Base-by-base conservation (phyloP, 2,797 vertebrate species). In the Lagodon rhomboides region DNA sequence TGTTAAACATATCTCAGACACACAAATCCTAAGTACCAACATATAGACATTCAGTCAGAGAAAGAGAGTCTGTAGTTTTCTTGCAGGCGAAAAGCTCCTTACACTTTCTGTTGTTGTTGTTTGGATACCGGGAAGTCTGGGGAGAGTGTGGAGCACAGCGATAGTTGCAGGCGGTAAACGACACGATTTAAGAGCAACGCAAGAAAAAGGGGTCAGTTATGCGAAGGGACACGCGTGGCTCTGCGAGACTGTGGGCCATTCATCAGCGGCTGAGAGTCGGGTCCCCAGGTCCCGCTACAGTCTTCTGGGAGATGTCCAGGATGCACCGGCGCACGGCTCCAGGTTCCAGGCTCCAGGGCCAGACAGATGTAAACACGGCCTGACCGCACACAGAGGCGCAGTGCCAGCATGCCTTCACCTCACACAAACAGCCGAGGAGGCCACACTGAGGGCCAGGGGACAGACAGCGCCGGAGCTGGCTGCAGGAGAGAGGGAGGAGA, bases 301-400 rank as follows among this genome's bases (percentile, higher is more conserved):
- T 84, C 76, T 77, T 80, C 84, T 92, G 91, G 88, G 82, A 66
- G 75, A 82, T 73, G 85, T 89, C 87, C 91, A 92, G 84, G 79
- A 82, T 85, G 85, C 83, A 78, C 70, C 71, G 47, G 79, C 79
- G 9, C 82, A 81, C 63, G 60, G 86, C 86, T 91, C 82, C 84
- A 73, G 85, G 89, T 85, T 87, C 88, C 86, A 79, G 86, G 50
- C 78, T 93, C 82, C 89, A 81, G 90, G 90, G 84, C 93, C 94
- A 95, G 94, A 95, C 95, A 95, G 94, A 95, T 86, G 90, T 95
- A 95, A 95, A 96, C 94, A 96, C 55, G 80, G 85, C 87, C 91
- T 85, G 89, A 95, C 95, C 95, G 53, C 95, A 95, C 75, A 70
- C 79, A 64, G 86, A 89, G 93, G 92, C 88, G 30, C 78, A 38